Evolutionary conservation across 2,113 vertebrate genomes (phyloP), one percentile per base, ranked within the genome.

Genomic region (Catharus fuscescens): DNA sequence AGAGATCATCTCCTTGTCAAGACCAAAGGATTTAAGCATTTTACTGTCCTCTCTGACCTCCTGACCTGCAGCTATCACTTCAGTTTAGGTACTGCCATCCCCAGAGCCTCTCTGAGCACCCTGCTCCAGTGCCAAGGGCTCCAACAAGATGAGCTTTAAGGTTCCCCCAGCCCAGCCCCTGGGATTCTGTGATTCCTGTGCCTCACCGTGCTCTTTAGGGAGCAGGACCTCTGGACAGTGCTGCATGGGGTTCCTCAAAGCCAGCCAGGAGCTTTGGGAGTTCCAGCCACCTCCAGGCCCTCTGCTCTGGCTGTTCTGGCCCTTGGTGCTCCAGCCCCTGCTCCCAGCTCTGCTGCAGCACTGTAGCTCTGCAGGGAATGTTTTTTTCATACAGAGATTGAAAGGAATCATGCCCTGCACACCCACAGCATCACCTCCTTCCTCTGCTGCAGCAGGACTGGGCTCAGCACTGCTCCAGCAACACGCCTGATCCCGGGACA

Each of bases 231-330:
- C 12, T 13, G 69, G 12, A 8, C 53, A 62, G 20, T 6, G 60
- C 44, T 53, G 3, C 9, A 2, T 0, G 5, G 29, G 44, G 48
- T 2, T 26, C 42, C 11, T n/a, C 15, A 3, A 36, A 29, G 44
- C 38, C 88, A 77, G 77, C 59, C 44, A 20, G 0, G 6, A 57
- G 21, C 44, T 56, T 26, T 31, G 18, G 52, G 52, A 74, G 50
- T 9, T 20, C 62, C 25, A 90, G 36, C 26, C 71, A 85, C 18
- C 57, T 29, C 70, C 29, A 26, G n/a, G 12, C 83, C 19, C 57
- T 36, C 66, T 36, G 62, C 36, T 42, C 73, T 3, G 4, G 59
- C 53, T 26, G 24, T 4, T 14, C 0, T 40, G 59, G 59, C 42
- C 18, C 44, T 21, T 36, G 29, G 40, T 47, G 81, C n/a, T 66